phyloP scores from a whole-genome alignment of 2,797 vertebrate species.

The Forpus xanthops region DNA sequence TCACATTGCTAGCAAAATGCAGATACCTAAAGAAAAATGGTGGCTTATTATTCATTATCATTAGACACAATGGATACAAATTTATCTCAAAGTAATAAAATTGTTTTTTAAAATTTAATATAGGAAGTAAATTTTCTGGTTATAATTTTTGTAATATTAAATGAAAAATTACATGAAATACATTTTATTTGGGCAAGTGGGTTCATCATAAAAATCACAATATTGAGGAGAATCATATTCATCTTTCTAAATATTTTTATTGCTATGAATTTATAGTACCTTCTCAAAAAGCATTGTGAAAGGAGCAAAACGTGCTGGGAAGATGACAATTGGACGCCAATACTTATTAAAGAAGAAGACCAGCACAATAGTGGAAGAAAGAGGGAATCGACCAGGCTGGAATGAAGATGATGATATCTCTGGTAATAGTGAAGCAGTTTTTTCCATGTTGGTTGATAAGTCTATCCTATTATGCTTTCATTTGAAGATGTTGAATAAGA shows the following conservation, averaged over 20 bases:
- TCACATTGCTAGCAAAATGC: background rate
- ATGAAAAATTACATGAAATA: background rate
- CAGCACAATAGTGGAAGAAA: conserved; percentile 82
- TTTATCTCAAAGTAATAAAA: background rate
- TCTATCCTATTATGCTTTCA: background rate
- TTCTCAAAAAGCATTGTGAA: conserved; percentile 97
- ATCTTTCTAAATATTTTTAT: background rate
- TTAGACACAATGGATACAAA: background rate
- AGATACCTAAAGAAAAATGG: background rate
- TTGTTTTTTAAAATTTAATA: background rate
- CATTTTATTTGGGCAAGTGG: fast-evolving
- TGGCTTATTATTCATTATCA: background rate
- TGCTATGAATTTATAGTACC: conserved; percentile 79
- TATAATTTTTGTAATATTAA: background rate
- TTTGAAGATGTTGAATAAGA: background rate
- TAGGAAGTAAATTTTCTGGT: background rate
- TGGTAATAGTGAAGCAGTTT: conserved; percentile 77
- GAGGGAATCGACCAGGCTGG: conserved; percentile 86
- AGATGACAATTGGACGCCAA: conserved; percentile 97
- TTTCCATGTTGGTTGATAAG: background rate
- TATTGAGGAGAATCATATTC: background rate
- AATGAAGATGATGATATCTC: conserved; percentile 96
- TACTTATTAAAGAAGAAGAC: conserved; percentile 88
- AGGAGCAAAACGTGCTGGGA: conserved; percentile 93
- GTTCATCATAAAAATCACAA: background rate